Evolutionary conservation across 2,888 invertebrate genomes (phyloP).

Genomic region (Athalia circularis): DNA sequence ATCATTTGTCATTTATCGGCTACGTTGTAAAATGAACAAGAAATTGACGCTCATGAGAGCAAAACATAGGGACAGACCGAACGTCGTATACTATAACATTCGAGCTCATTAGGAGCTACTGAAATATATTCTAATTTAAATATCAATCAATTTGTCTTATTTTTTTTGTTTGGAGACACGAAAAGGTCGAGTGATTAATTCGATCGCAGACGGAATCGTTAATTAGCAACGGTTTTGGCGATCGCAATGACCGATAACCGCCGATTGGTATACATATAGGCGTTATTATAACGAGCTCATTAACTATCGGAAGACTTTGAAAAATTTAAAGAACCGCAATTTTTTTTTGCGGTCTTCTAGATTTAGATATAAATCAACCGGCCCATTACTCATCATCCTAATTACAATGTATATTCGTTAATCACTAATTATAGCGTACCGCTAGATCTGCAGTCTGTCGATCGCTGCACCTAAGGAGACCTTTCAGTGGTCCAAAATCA

Average conservation of each 20-base stretch:
- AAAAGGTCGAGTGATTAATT: background rate
- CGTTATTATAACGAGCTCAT: too few relatives aligned
- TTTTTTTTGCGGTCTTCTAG: background rate
- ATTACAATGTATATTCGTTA: background rate
- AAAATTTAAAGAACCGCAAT: background rate
- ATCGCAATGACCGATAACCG: too few relatives aligned
- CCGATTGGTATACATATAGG: too few relatives aligned
- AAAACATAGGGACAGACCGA: too few relatives aligned
- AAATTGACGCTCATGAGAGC: too few relatives aligned
- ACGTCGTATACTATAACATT: too few relatives aligned
- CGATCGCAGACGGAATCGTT: background rate
- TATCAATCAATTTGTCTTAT: background rate
- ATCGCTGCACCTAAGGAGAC: background rate
- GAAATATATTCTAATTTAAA: background rate
- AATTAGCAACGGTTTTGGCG: too few relatives aligned
- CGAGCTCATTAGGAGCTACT: background rate
- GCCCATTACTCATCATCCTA: background rate
- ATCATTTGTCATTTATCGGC: constrained; percentile 24
- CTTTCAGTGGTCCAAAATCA: constrained; percentile 34
- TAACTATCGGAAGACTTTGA: background rate
- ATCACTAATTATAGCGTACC: background rate
- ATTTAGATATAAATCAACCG: background rate
- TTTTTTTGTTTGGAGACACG: background rate
- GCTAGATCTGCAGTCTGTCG: background rate
- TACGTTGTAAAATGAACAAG: too few relatives aligned